A percentile compares a stretch with the other conserved stretches of the same genome.
Evolutionary conservation across 2,113 vertebrate genomes (phyloP).

Genomic region (Neopipo cinnamomea): DNA sequence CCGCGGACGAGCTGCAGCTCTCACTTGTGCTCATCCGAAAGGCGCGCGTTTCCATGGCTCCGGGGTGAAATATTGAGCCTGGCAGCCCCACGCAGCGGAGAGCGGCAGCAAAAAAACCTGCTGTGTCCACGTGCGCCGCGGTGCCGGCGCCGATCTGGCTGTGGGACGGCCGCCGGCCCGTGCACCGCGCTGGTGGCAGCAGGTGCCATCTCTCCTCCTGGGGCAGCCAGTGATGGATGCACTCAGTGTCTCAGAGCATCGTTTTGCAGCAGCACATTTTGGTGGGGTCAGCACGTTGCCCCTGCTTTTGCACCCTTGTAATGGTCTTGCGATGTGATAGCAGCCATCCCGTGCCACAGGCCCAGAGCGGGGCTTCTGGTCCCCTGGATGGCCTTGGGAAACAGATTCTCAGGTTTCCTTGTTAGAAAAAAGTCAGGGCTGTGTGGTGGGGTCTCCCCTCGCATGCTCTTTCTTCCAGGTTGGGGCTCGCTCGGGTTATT

Average conservation of each 20-base stretch:
- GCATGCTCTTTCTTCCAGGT: neutral
- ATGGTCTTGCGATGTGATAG: neutral
- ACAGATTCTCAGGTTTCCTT: neutral
- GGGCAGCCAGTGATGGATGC: fast-evolving
- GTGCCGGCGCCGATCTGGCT: neutral
- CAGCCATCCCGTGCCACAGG: fast-evolving
- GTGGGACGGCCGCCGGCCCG: fast-evolving
- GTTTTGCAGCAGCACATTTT: neutral
- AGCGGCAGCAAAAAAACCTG: neutral
- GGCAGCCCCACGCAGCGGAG: conserved; percentile 2
- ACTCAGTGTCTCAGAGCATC: neutral
- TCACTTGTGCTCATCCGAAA: neutral
- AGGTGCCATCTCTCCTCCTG: neutral
- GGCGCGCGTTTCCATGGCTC: neutral
- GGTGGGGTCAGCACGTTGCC: neutral
- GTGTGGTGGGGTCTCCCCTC: neutral
- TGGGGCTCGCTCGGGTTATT: neutral
- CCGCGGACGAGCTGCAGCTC: neutral
- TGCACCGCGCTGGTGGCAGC: fast-evolving
- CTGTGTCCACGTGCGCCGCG: neutral
- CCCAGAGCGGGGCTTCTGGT: neutral
- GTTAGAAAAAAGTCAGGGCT: neutral
- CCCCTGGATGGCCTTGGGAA: neutral
- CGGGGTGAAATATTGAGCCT: conserved; percentile 7
- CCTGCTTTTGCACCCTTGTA: neutral